Evolutionary conservation across 2,888 invertebrate species (phyloP).

Genomic region (Synergus itoensis): DNA sequence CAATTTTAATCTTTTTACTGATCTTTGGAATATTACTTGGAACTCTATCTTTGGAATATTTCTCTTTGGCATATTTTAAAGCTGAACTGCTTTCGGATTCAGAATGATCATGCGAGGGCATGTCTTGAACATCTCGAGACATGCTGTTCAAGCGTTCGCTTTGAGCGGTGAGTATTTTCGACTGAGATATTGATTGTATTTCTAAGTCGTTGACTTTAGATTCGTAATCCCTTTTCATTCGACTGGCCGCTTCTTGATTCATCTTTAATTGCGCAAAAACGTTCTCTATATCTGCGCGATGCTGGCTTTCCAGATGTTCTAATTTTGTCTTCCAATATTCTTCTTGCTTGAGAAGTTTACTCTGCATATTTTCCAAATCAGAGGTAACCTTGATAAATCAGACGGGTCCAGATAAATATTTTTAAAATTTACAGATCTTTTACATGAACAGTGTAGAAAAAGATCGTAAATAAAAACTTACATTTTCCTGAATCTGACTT

Average conservation of each 20-base stretch:
- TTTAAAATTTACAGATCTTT: too few relatives aligned
- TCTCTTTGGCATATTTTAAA: not conserved
- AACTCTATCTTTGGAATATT: not conserved
- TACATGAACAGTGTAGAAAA: too few relatives aligned
- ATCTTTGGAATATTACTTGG: not conserved
- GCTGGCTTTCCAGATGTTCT: constrained; percentile 69
- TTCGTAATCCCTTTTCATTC: constrained; percentile 68
- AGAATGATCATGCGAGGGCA: constrained; percentile 27
- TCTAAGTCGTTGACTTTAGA: constrained; percentile 69
- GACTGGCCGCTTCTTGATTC: constrained; percentile 65
- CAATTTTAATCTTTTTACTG: not conserved
- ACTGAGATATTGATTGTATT: constrained; percentile 65
- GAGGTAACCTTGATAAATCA: constrained; percentile 60
- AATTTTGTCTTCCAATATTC: constrained; percentile 72
- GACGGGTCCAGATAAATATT: too few relatives aligned
- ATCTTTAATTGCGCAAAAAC: constrained; percentile 68
- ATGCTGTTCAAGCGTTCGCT: constrained; percentile 63
- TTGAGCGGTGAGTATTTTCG: constrained; percentile 64
- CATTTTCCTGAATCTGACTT: constrained; percentile 77
- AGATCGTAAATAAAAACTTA: constrained; percentile 50
- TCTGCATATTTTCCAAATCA: constrained; percentile 68
- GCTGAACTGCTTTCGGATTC: not conserved
- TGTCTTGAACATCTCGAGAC: constrained; percentile 52
- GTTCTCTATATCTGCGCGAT: constrained; percentile 70
- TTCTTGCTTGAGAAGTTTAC: constrained; percentile 68